These are phyloP conservation scores for Aix galericulata DNA, from an alignment of 2,113 vertebrate species.

Conservation along the genomic window DNA sequence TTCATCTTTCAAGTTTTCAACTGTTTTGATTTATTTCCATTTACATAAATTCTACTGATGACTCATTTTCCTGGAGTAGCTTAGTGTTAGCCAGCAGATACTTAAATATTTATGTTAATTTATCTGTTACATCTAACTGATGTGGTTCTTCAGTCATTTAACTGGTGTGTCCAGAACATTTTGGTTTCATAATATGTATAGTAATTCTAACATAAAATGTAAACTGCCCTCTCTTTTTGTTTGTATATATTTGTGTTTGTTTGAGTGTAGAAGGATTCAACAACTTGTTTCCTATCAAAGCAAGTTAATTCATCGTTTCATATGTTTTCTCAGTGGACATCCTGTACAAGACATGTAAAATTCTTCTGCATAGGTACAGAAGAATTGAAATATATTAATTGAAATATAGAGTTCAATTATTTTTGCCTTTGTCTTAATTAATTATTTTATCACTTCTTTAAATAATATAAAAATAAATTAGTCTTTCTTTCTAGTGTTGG, in stretches of 20 bases:
- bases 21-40: not conserved
- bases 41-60: not conserved
- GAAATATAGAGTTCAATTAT: not conserved
- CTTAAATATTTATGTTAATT: too few relatives aligned
- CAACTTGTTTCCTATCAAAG: not conserved
- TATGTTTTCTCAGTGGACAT: not conserved
- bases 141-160: not conserved
- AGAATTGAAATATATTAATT: not conserved
- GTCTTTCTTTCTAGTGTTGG: not conserved
- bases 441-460: not conserved
- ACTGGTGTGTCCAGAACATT: not conserved
- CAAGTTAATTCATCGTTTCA: not conserved
- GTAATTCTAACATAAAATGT: not conserved
- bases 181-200: not conserved
- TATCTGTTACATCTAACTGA: too few relatives aligned
- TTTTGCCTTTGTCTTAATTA: not conserved
- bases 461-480: not conserved
- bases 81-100: not conserved
- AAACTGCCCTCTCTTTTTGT: accelerated
- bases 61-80: not conserved
- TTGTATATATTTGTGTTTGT: not conserved
- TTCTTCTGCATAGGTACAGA: not conserved
- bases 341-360: not conserved
- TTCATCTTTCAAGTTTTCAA: not conserved
- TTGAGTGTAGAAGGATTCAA: not conserved